Percentiles rank a stretch among this genome's conserved stretches.
These are phyloP conservation scores for Upupa epops DNA, from an alignment of 2,113 vertebrate genomes.

Conservation along the genomic window DNA sequence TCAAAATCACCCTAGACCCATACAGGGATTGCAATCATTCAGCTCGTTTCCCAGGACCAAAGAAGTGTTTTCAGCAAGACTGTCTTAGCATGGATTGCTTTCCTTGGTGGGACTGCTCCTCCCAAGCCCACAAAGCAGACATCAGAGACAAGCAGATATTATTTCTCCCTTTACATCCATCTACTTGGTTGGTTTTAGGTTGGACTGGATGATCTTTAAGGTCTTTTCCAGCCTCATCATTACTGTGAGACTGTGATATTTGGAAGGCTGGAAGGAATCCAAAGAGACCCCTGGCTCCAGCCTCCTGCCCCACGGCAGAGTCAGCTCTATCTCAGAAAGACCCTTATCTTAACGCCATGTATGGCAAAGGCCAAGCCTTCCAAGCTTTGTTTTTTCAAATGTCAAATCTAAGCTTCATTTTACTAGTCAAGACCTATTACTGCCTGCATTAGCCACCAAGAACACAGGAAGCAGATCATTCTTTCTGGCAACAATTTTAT, in stretches of 20 bases:
- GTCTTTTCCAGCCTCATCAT: too few species aligned
- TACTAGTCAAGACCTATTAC: not conserved
- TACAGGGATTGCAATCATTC: not conserved
- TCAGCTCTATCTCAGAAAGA: not conserved
- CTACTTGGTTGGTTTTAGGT: too few species aligned
- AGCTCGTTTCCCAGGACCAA: not conserved
- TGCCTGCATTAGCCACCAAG: not conserved
- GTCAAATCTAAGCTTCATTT: not conserved
- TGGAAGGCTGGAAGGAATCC: not conserved
- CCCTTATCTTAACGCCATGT: not conserved
- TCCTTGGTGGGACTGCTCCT: not conserved
- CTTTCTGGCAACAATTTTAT: conserved; percentile 2
- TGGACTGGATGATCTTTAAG: too few species aligned
- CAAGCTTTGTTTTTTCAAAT: not conserved
- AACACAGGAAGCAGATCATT: not conserved
- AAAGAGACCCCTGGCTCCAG: not conserved
- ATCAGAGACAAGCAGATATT: not conserved
- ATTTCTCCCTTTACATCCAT: not conserved
- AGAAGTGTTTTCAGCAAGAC: not conserved
- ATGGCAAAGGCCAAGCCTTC: not conserved
- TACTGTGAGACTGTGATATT: too few species aligned
- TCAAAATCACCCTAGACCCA: not conserved
- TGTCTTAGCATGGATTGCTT: not conserved
- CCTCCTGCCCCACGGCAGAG: not conserved
- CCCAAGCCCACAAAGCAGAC: not conserved